Conservation (phyloP, 2,888 invertebrate genomes). For the Entomobrya proxima region DNA sequence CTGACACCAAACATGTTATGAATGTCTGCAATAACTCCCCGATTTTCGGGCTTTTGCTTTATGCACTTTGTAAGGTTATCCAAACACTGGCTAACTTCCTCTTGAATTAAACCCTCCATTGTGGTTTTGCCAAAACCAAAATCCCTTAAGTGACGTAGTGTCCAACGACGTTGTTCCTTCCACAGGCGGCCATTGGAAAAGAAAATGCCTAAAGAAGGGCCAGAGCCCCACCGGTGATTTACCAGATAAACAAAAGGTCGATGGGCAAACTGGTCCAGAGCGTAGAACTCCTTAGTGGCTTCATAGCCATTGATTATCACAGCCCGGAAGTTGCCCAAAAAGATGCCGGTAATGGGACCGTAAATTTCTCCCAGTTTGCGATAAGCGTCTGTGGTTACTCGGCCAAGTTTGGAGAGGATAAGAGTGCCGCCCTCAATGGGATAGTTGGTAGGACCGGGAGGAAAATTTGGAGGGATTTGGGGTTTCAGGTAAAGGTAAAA, state of each 20-base stretch:
- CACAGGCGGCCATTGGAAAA: constrained; percentile 41
- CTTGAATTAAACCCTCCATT: constrained; percentile 42
- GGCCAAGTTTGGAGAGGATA: constrained; percentile 34
- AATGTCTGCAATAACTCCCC: constrained; percentile 5
- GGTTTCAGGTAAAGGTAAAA: too few species aligned
- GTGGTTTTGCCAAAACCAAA: constrained; percentile 34
- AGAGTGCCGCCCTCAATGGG: constrained; percentile 61
- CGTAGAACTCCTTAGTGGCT: constrained; percentile 80
- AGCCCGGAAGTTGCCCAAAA: constrained; percentile 80
- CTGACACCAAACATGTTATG: constrained; percentile 59
- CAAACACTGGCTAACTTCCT: background rate
- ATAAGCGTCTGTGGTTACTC: background rate
- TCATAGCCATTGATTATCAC: constrained; percentile 81
- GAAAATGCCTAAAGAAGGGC: constrained; percentile 24
- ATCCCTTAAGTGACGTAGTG: constrained; percentile 22
- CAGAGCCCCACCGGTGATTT: background rate
- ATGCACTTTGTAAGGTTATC: too few species aligned
- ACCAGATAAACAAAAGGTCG: constrained; percentile 83
- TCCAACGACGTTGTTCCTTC: constrained; percentile 17
- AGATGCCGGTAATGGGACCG: constrained; percentile 80
- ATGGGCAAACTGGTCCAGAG: constrained; percentile 82
- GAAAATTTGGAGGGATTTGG: too few species aligned
- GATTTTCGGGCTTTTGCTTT: too few species aligned
- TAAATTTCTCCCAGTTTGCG: constrained; percentile 55
- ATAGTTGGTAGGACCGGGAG: constrained; percentile 57